These are phyloP conservation scores for Monomorium pharaonis DNA, from an alignment of 1,140 invertebrate genomes.

Conservation along the genomic window DNA sequence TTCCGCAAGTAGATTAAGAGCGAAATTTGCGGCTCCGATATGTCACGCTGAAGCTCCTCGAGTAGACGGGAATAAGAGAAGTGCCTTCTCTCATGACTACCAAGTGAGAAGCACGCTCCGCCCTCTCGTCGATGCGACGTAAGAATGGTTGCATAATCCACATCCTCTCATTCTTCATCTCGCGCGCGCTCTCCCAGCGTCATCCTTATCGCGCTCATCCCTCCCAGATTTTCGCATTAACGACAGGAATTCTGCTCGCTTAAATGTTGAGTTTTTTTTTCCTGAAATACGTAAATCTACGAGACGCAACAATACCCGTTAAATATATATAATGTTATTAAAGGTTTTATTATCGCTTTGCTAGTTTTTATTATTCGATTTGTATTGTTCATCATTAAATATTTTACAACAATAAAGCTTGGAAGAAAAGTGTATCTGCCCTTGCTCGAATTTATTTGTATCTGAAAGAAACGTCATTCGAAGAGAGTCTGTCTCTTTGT, in stretches of 20 bases:
- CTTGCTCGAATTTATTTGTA: not conserved
- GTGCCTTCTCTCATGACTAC: slow-evolving; percentile 49
- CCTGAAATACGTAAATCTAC: not conserved
- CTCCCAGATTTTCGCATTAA: not conserved
- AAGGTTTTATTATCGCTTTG: not conserved
- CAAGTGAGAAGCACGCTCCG: slow-evolving; percentile 30
- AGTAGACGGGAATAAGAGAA: slow-evolving; percentile 24
- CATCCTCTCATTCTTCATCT: not conserved
- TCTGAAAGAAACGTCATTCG: not conserved
- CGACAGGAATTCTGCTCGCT: not conserved
- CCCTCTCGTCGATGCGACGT: slow-evolving; percentile 32
- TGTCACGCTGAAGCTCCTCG: slow-evolving; percentile 32
- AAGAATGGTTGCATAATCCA: slow-evolving; percentile 63
- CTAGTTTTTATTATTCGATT: not conserved
- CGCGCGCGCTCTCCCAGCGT: not conserved
- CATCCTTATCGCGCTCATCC: not conserved
- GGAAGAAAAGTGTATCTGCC: not conserved
- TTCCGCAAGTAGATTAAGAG: slow-evolving; percentile 29
- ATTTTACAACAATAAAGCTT: not conserved
- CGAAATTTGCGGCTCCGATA: slow-evolving; percentile 41
- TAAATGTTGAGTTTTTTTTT: not conserved
- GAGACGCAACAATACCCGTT: not conserved
- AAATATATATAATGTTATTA: not conserved
- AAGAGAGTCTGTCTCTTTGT: not conserved
- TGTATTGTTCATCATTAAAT: not conserved